A percentile compares a stretch with the other conserved stretches of the same genome.
phyloP scores from a whole-genome alignment of 2,797 vertebrate genomes.

The Chromis chromis region DNA sequence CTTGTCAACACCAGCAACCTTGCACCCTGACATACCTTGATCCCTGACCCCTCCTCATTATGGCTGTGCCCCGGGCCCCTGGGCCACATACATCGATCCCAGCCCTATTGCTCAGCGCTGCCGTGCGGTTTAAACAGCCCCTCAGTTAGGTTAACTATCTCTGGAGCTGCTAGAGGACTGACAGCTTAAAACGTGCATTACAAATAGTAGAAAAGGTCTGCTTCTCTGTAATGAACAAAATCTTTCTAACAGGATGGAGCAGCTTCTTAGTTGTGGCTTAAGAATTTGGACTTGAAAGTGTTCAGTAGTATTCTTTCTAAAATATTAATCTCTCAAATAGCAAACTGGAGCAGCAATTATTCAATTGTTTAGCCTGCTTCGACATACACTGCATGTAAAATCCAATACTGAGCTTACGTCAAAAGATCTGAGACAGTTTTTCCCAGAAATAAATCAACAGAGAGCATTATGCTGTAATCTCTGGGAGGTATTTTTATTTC shows the following conservation, averaged over 20 bases:
- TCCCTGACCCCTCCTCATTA: slow-evolving; percentile 66
- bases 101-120: slow-evolving; percentile 30
- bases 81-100: slow-evolving; percentile 65
- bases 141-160: slow-evolving; percentile 39
- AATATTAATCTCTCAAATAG: neutral
- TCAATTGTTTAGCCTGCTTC: slow-evolving; percentile 7
- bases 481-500: slow-evolving; percentile 17
- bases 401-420: neutral
- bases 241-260: neutral
- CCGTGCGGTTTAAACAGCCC: slow-evolving; percentile 58
- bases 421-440: slow-evolving; percentile 24
- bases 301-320: neutral
- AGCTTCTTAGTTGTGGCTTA: neutral
- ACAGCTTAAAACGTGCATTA: neutral
- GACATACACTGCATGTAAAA: slow-evolving; percentile 11
- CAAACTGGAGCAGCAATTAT: neutral
- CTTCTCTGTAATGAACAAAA: neutral
- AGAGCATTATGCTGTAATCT: slow-evolving; percentile 31
- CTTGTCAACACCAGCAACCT: slow-evolving; percentile 64
- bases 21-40: slow-evolving; percentile 53
- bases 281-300: neutral
- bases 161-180: slow-evolving; percentile 25
- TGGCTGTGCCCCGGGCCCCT: slow-evolving; percentile 35
- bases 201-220: neutral
- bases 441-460: slow-evolving; percentile 26